A percentile compares a stretch with the other conserved stretches of the same genome.
Evolutionary conservation across 1,140 invertebrate genomes (phyloP).

Genomic region (Dryas iulia): DNA sequence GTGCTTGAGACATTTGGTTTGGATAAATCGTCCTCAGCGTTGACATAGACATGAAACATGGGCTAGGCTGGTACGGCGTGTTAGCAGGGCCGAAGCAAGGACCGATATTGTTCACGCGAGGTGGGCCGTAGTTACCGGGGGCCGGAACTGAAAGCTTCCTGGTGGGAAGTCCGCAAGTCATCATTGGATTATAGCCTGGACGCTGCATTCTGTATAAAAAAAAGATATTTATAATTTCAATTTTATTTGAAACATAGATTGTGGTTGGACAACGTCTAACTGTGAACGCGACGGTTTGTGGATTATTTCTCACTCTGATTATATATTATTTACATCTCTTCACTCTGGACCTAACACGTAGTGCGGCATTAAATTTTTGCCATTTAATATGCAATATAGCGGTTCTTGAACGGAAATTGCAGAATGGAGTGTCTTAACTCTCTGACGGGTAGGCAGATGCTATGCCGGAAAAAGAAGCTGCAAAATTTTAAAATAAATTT

Average conservation of each 20-base stretch:
- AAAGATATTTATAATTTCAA: slow-evolving; percentile 1
- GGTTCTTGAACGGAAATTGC: too few species aligned
- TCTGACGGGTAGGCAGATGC: too few species aligned
- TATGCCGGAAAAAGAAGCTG: too few species aligned
- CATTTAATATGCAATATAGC: too few species aligned
- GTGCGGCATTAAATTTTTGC: too few species aligned
- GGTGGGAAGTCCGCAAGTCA: slow-evolving; percentile 13
- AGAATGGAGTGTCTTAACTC: too few species aligned
- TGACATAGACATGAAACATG: slow-evolving; percentile 31
- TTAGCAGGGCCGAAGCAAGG: slow-evolving; percentile 26
- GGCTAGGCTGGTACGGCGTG: slow-evolving; percentile 14
- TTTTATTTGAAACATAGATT: too few species aligned
- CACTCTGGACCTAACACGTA: too few species aligned
- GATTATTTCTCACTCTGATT: too few species aligned
- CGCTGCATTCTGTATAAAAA: slow-evolving; percentile 38
- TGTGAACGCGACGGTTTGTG: too few species aligned
- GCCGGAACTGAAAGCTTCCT: slow-evolving; percentile 8
- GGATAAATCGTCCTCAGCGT: slow-evolving; percentile 19
- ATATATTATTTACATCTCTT: too few species aligned
- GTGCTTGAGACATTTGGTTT: slow-evolving; percentile 12
- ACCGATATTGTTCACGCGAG: slow-evolving; percentile 18
- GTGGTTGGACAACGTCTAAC: too few species aligned
- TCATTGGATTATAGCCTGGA: slow-evolving; percentile 26
- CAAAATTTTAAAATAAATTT: neutral
- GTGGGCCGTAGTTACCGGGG: slow-evolving; percentile 15